phyloP scores from a whole-genome alignment of 2,888 invertebrate genomes.

The Margaritifera margaritifera region DNA sequence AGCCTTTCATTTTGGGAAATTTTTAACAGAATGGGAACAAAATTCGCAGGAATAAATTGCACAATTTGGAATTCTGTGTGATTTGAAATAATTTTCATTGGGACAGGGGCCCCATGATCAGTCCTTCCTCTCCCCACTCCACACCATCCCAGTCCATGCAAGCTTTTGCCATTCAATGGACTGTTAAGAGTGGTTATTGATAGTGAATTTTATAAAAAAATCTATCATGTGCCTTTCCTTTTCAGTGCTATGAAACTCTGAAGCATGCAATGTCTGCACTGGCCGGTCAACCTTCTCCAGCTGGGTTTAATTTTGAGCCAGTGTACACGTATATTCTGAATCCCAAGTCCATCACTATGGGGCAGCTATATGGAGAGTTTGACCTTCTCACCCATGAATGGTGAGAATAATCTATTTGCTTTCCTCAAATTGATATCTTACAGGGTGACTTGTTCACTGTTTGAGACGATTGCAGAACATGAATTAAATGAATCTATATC shows the following conservation, averaged over 20 bases:
- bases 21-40: no score
- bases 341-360: slow-evolving; percentile 75
- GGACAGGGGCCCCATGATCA: no score
- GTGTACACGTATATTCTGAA: slow-evolving; percentile 72
- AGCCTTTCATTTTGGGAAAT: no score
- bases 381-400: slow-evolving; percentile 74
- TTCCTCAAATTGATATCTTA: neutral
- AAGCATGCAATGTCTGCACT: slow-evolving; percentile 81
- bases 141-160: no score
- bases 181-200: no score
- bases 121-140: no score
- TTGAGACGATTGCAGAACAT: neutral
- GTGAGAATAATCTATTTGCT: slow-evolving; percentile 69
- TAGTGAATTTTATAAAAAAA: neutral
- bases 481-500: neutral
- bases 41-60: no score
- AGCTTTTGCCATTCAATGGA: no score
- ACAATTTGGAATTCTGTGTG: no score
- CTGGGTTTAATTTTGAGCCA: slow-evolving; percentile 81
- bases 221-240: slow-evolving; percentile 9
- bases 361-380: slow-evolving; percentile 74
- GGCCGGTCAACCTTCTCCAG: slow-evolving; percentile 80
- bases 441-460: neutral
- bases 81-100: no score
- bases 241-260: slow-evolving; percentile 75